Percentiles rank a stretch among this genome's conserved stretches.
These are phyloP conservation scores for Falco naumanni DNA, from an alignment of 2,797 vertebrate species.

Conservation along the genomic window DNA sequence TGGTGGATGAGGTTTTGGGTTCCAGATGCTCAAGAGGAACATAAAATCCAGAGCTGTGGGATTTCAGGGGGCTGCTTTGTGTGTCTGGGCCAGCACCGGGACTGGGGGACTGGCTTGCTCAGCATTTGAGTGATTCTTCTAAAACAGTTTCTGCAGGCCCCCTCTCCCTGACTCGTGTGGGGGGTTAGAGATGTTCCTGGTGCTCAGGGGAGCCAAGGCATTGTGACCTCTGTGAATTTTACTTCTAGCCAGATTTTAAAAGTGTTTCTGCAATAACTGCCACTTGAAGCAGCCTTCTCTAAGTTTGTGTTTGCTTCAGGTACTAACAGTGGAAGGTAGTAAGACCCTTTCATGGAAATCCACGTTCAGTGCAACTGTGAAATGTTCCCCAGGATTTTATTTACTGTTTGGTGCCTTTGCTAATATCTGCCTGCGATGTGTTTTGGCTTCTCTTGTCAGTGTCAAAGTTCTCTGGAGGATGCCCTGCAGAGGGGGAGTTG, in stretches of 20 bases:
- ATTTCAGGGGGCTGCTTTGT: neutral
- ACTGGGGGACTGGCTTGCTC: rapidly evolving
- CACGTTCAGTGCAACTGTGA: neutral
- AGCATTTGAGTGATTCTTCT: neutral
- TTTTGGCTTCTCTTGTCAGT: neutral
- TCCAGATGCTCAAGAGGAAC: neutral
- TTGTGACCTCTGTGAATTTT: neutral
- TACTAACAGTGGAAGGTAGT: neutral
- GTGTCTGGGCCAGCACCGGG: rapidly evolving
- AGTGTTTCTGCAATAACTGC: neutral
- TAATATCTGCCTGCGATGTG: neutral
- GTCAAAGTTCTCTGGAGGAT: neutral
- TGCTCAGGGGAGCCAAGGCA: neutral
- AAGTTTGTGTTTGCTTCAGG: neutral
- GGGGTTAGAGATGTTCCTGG: neutral
- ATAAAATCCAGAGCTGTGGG: neutral
- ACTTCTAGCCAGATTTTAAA: neutral
- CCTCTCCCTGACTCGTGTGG: rapidly evolving
- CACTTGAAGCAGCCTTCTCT: neutral
- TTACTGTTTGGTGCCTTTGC: neutral
- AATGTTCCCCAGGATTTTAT: neutral
- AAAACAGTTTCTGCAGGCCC: neutral
- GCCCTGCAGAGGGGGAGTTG: neutral
- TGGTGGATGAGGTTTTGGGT: neutral
- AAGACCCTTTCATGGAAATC: neutral